Evolutionary conservation across 2,113 vertebrate species (phyloP).

Genomic region (Cavia aperea): DNA sequence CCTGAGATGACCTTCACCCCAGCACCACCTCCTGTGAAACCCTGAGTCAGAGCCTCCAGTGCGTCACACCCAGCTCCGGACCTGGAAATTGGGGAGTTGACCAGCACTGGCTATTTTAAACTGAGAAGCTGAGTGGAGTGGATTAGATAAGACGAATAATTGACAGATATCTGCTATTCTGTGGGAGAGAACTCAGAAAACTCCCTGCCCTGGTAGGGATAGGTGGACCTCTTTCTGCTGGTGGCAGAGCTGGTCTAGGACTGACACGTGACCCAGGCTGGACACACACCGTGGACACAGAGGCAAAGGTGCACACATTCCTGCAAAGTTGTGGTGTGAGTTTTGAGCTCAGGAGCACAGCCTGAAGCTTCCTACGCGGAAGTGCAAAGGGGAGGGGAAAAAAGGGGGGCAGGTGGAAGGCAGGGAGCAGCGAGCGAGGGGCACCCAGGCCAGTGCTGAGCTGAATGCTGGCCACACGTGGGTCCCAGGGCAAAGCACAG

Average conservation of each 20-base stretch:
- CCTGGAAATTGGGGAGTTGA: neutral
- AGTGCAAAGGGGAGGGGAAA: neutral
- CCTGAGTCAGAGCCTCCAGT: neutral
- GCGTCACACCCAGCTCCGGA: neutral
- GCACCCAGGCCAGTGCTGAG: neutral
- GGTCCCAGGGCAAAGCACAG: neutral
- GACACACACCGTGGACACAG: neutral
- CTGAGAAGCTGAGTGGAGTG: neutral
- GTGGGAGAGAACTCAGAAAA: neutral
- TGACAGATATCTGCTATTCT: neutral
- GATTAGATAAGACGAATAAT: neutral
- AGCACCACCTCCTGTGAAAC: neutral
- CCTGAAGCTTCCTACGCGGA: neutral
- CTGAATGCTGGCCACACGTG: neutral
- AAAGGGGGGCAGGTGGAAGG: neutral
- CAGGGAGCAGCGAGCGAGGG: neutral
- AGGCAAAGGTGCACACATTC: no score
- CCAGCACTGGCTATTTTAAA: neutral
- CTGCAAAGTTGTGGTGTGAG: neutral
- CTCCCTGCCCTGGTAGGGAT: neutral
- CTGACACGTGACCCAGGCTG: neutral
- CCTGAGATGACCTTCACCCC: neutral
- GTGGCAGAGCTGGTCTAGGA: neutral
- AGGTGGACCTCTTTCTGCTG: neutral
- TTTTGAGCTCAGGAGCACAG: neutral